Conservation (phyloP, 2,113 vertebrate species). For the Chinchilla lanigera region DNA sequence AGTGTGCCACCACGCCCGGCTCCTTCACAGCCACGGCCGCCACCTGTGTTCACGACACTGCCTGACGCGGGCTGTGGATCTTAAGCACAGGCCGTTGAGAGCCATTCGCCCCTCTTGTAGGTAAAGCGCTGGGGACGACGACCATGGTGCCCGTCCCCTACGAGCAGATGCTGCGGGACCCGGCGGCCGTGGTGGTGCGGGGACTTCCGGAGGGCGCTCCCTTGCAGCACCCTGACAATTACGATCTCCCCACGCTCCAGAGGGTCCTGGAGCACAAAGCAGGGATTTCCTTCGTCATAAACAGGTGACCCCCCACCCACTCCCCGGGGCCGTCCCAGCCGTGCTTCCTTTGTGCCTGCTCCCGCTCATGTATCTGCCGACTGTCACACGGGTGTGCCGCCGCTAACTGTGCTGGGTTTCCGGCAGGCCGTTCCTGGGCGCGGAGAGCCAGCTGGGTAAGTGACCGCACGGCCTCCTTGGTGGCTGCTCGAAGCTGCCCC, state of each 20-base stretch:
- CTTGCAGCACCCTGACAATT: slow-evolving; percentile 85
- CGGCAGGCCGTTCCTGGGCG: slow-evolving; percentile 84
- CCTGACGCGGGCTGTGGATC: background rate
- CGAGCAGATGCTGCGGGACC: slow-evolving; percentile 85
- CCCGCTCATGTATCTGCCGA: background rate
- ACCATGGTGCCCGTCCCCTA: slow-evolving; percentile 85
- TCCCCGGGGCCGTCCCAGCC: background rate
- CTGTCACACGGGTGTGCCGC: background rate
- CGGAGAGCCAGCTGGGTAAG: slow-evolving; percentile 83
- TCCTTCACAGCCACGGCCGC: background rate
- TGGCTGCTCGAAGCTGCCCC: background rate
- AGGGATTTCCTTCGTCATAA: slow-evolving; percentile 86
- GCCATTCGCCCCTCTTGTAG: slow-evolving; percentile 65
- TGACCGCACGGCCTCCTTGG: background rate
- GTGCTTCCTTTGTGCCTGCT: background rate
- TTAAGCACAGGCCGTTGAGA: background rate
- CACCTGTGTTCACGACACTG: background rate
- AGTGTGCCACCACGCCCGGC: background rate
- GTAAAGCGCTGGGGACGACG: slow-evolving; percentile 88
- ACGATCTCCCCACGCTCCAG: slow-evolving; percentile 83
- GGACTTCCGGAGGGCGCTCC: slow-evolving; percentile 86
- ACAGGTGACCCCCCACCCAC: slow-evolving; percentile 87
- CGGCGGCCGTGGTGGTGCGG: slow-evolving; percentile 79
- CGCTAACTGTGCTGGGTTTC: slow-evolving; percentile 71
- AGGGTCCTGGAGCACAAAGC: slow-evolving; percentile 89